A percentile compares a stretch with the other conserved stretches of the same genome.
phyloP scores from a whole-genome alignment of 2,797 vertebrate genomes.

The Hypotaenidia okinawae region DNA sequence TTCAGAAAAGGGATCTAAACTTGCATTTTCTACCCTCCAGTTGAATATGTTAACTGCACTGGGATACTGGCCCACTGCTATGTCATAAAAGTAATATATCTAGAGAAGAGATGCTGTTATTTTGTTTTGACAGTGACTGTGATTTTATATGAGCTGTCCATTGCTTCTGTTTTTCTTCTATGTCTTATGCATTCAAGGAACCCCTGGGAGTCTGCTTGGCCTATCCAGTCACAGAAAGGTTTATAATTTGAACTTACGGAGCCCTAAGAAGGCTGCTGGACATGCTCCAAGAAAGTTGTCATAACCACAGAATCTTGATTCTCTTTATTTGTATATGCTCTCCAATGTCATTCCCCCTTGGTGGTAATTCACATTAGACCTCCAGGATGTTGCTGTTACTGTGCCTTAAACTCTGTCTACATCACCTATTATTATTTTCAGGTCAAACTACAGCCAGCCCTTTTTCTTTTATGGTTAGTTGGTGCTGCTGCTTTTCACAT shows the following conservation, averaged over 20 bases:
- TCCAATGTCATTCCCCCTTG: background rate
- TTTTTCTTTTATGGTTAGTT: constrained; percentile 61
- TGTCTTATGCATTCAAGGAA: background rate
- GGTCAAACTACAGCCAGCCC: constrained; percentile 28
- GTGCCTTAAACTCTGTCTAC: constrained; percentile 11
- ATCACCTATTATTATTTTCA: constrained; percentile 58
- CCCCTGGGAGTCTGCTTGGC: constrained; percentile 22
- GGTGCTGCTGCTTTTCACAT: constrained; percentile 34
- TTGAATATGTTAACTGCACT: background rate
- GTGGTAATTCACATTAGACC: constrained; percentile 46
- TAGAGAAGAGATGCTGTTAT: background rate
- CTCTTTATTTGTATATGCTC: constrained; percentile 36
- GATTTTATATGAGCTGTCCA: constrained; percentile 6
- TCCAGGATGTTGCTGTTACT: constrained; percentile 41
- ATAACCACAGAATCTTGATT: constrained; percentile 38
- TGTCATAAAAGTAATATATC: background rate
- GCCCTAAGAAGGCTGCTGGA: constrained; percentile 47
- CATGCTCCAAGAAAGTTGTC: constrained; percentile 43
- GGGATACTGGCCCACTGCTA: background rate
- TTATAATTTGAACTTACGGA: constrained; percentile 46
- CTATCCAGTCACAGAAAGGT: constrained; percentile 37
- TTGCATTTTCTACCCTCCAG: background rate
- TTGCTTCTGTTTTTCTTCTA: constrained; percentile 43
- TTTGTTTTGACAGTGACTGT: constrained; percentile 36
- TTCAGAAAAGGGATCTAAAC: background rate